Evolutionary conservation across 2,797 vertebrate genomes (phyloP).

Genomic region (Pempheris klunzingeri): DNA sequence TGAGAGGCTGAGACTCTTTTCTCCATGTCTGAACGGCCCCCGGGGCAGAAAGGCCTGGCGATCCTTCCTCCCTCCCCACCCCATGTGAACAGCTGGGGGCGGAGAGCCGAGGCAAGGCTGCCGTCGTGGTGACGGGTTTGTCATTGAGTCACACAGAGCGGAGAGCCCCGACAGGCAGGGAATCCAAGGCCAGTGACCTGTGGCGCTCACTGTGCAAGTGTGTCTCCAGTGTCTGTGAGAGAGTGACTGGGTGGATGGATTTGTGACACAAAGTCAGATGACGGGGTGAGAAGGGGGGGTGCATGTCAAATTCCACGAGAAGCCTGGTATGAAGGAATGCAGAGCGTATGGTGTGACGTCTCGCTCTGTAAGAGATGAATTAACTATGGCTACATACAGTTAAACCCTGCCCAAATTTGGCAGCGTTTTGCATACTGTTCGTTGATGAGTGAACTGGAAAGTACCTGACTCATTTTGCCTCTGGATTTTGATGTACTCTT

Average conservation of each 20-base stretch:
- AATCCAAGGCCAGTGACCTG: constrained; percentile 64
- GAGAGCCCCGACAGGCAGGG: constrained; percentile 39
- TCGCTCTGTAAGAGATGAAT: constrained; percentile 20
- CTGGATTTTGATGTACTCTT: constrained; percentile 8
- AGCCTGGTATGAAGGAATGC: constrained; percentile 49
- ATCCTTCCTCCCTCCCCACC: constrained; percentile 35
- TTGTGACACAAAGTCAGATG: constrained; percentile 68
- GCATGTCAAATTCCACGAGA: constrained; percentile 37
- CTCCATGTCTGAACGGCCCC: constrained; percentile 55
- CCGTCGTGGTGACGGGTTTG: constrained; percentile 54
- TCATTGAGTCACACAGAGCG: constrained; percentile 60
- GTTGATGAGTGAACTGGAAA: constrained; percentile 26
- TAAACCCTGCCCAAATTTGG: neutral
- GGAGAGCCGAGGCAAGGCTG: constrained; percentile 35
- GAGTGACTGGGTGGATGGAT: constrained; percentile 39
- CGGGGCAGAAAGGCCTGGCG: constrained; percentile 45
- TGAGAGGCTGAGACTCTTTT: constrained; percentile 72
- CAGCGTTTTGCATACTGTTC: neutral
- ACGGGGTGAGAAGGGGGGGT: constrained; percentile 2
- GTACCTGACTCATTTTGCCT: constrained; percentile 11
- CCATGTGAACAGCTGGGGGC: constrained; percentile 66
- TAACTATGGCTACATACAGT: neutral
- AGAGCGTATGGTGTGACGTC: constrained; percentile 39
- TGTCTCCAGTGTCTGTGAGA: constrained; percentile 49
- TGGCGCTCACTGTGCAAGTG: constrained; percentile 44